Base-by-base conservation (phyloP, 1,140 invertebrate genomes). In the Hormaphis cornu region DNA sequence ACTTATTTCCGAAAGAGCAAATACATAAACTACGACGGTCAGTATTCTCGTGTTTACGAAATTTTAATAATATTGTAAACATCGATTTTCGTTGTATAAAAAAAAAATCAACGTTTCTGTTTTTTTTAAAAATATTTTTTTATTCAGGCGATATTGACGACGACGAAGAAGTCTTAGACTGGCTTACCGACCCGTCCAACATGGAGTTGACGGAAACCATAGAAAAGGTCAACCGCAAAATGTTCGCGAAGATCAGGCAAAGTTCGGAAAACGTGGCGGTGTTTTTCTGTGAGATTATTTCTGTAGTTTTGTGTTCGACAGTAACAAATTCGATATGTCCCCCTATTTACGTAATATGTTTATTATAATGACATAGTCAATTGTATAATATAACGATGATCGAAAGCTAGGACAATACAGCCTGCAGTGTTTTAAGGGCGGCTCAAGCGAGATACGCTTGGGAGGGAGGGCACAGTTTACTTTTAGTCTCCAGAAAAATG, bases 191-290 rank as follows among this genome's bases (percentile, higher is more conserved):
- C 76, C 92, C 93, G 0, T 89, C 92, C 74, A 95, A 95, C 74
- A 94, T 97, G 92, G 92, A 95, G 77, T 81, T 95, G 33, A 92
- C 88, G 2, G 93, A 96, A 80, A 88, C 93, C 69, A 95, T 97
- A 50, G 93, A 97, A 78, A 85, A 89, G 75, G 91, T 95, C 3
- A 97, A 95, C 76, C 83, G 85, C 59, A 94, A 95, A 79, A 94
- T 96, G 91, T 90, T 97, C 75, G 87, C 93, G 54, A 92, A 93
- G 79, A 90, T 96, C 74, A 81, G 92, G 71, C 89, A 93, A 76
- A 87, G 87, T 24, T 90, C 90, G 0, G 91, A 95, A 76, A 95
- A 95, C 76, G 84, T 95, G n/a, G 92, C 91, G 7, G 91, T 94
- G 44, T 92, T 95, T 79, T 93, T 97, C 82, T 95, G 93, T 95